Evolutionary conservation across 1,140 invertebrate species (phyloP), one percentile per base, ranked within the genome.

Genomic region (Pseudoatta argentina): DNA sequence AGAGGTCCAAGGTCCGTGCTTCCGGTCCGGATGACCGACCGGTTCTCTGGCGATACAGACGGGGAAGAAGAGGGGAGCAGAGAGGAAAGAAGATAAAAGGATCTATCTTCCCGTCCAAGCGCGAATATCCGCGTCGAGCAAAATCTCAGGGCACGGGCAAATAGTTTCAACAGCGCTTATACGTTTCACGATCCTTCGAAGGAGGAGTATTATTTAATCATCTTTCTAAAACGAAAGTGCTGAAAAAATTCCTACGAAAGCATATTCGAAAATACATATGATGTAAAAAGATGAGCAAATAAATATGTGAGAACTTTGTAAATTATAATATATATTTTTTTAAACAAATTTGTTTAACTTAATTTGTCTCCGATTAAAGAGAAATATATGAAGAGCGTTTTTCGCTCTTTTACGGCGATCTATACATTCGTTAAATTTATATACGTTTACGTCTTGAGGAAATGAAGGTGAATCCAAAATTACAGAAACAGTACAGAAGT

Each of bases 21-120:
- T 95, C 94, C 94, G 94, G 94, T 95, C 94, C 93, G 94, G 94
- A 94, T 95, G 39, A 93, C 94, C 88, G 93, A 95, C 94, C 94
- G 95, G 95, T 95, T 95, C 92, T 93, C 66, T 57, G 24, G 63
- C 51, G 12, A 83, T 75, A 83, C 55, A 83, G 55, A 82, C 67
- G 79, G 51, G 30, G 59, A 67, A 78, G 61, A 76, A n/a, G 61
- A 44, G 44, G 61, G 63, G 30, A 53, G 59, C 10, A 12, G 72
- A 8, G 57, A 10, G 83, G 14, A 51, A 71, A 55, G 44, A 30
- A 64, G 77, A 86, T 51, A 81, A 82, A 69, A 86, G 48, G 63
- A 59, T 83, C 57, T 82, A 73, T 75, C 79, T 85, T 66, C 57
- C 79, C 48, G 66, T 59, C 34, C 66, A 21, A 64, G 67, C 51